A percentile compares a stretch with the other conserved stretches of the same genome.
phyloP scores from a whole-genome alignment of 2,888 invertebrate species.

The Steinernema hermaphroditum region DNA sequence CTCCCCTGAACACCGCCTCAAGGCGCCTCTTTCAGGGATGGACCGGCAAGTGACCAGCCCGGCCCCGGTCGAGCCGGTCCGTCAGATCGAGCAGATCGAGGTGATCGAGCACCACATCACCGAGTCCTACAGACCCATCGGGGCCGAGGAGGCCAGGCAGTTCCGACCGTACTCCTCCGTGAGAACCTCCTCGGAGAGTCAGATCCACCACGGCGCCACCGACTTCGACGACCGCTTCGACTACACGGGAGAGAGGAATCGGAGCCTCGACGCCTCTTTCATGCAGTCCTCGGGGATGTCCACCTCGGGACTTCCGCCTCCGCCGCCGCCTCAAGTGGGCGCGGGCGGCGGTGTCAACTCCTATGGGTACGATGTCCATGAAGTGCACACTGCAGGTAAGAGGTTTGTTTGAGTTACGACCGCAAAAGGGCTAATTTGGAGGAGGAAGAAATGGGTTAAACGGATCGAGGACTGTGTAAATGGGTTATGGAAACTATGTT shows the following conservation, averaged over 20 bases:
- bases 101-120: slow-evolving; percentile 62
- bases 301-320: slow-evolving; percentile 35
- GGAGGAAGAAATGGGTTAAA: too few species aligned
- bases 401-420: background rate
- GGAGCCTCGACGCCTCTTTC: slow-evolving; percentile 60
- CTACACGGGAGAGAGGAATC: slow-evolving; percentile 59
- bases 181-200: background rate
- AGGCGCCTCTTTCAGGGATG: background rate
- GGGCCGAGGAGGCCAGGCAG: slow-evolving; percentile 31
- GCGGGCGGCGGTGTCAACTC: slow-evolving; percentile 49
- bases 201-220: slow-evolving; percentile 32
- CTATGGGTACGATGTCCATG: slow-evolving; percentile 63
- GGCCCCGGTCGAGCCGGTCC: slow-evolving; percentile 11
- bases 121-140: slow-evolving; percentile 49
- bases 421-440: background rate
- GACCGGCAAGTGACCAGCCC: slow-evolving; percentile 17
- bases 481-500: too few species aligned
- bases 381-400: slow-evolving; percentile 62
- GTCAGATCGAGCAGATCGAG: slow-evolving; percentile 62
- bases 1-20: too few species aligned
- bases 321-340: slow-evolving; percentile 43
- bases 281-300: slow-evolving; percentile 46
- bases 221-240: slow-evolving; percentile 39
- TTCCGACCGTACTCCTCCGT: slow-evolving; percentile 22
- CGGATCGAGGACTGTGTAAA: too few species aligned